Base-by-base conservation (phyloP, 2,888 invertebrate species). In the Melanargia galathea region DNA sequence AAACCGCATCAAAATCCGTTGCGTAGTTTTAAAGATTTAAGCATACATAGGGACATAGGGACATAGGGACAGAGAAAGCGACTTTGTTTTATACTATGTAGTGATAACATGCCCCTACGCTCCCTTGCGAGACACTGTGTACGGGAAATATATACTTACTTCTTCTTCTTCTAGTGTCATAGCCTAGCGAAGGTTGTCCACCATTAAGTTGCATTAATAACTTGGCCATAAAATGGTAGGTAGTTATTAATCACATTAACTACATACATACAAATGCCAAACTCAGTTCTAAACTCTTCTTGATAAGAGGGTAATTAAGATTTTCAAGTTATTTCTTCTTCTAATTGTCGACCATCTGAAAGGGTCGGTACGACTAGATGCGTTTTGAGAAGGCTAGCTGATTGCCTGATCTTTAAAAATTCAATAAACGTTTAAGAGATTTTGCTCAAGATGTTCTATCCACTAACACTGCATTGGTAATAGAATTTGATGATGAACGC, bases 401-500 rank as follows among this genome's bases (percentile, higher is more conserved):
- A 40, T 40, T 3, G 7, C 6, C 11, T 10, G n/a, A 4, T 20
- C 20, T 46, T 46, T 11, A 20, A 22, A 2, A 22, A 20, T 4
- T 20, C 22, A 4, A 3, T 46, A 22, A 46, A 20, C 22, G 45
- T 10, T 46, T 13, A 22, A 45, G 20, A 18, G 5, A 10, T 20
- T 45, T 45, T 20, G 11, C 10, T 8, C 22, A 40, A n/a, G 20
- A 33, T 24, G 20, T 8, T 24, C 22, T 51, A 4, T 16, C 18
- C 2, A 16, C 48, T 33, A 58, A 30, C 46, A 30, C 55, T 55
- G 59, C 62, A 60, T 57, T 59, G 49, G 46, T 54, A 65, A 66
- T 58, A 45, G 68, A 68, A 71, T 69, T 67, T 55, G 63, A 69
- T 69, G 78, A 77, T 80, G 77, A 80, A 77, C 72, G 75, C 65